Base-by-base conservation (phyloP, 2,888 invertebrate species). In the Crossocerus cetratus region DNA sequence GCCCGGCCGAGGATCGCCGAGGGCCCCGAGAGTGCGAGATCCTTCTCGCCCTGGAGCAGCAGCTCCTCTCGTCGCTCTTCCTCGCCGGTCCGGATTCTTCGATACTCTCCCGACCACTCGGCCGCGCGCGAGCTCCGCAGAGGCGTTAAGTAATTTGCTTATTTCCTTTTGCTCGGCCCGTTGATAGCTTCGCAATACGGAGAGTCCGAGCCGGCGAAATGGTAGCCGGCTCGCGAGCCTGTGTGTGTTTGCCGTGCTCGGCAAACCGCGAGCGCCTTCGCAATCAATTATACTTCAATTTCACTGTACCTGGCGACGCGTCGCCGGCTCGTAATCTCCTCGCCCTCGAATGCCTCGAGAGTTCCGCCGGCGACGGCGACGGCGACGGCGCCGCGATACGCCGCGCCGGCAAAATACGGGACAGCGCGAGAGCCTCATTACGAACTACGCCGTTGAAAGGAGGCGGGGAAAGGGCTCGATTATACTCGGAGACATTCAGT, bases 141-240 rank as follows among this genome's bases (percentile, higher is more conserved):
- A 72, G 72, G 75, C 81, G 81, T 77, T 81, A 83, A 83, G 82
- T 83, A 83, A 83, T 84, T 82, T 82, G 77, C 82, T 82, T 76
- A 69, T 80, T 81, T 80, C 73, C 73, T 81, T 76, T 66, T 67
- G 56, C 74, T 73, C 73, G 54, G n/a, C n/a, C 64, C 57, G 73
- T 62, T 71, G 71, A 79, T 77, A 79, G 79, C 77, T 70, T 61
- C 65, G 53, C 54, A 65, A 72, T 69, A 79, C 32, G 11, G 5
- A 32, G 5, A 32, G n/a, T n/a, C n/a, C n/a, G n/a, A n/a, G n/a
- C 5, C 32, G 32, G 8, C 8, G 32, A 3, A 62, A 76, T 74
- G n/a, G n/a, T n/a, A n/a, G n/a, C n/a, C n/a, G n/a, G n/a, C n/a
- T n/a, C n/a, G n/a, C n/a, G n/a, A n/a, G 68, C 63, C 54, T 14